Base-by-base conservation (phyloP, 1,140 invertebrate species). In the Mactra quadrangularis region DNA sequence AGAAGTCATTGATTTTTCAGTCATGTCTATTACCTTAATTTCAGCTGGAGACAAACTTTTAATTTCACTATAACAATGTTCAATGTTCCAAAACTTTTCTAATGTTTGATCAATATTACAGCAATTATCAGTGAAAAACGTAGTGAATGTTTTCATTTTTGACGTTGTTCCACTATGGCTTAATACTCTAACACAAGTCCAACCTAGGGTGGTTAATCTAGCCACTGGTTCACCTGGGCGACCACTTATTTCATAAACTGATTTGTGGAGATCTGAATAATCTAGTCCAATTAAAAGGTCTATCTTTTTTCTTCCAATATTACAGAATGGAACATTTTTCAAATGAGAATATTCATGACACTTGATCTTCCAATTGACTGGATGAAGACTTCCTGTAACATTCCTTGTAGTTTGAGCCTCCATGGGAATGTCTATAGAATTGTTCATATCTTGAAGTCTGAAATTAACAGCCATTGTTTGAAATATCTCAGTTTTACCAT, bases 401-500 rank as follows among this genome's bases (percentile, higher is more conserved):
- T 62, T 57, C 6, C 81, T 64, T 38, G 55, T 68, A 11, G 82
- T 79, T 7, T 52, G 59, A 9, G 71, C 82, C 1, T 35, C 22
- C 7, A 79, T 77, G 35, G 52, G 22, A 13, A 19, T 60, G 0
- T 45, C n/a, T 25, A 22, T 53, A 29, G 60, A 19, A 1, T 75
- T 59, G 72, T 81, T 59, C 1, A 62, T 0, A 55, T 75, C 81
- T 68, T 75, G 1, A 31, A 84, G n/a, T 35, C 17, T 22, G 17
- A 81, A 64, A n/a, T 70, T 71, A n/a, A 84, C 76, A 38, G 75
- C 38, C 76, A 83, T 84, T 41, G 85, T 86, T 70, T 81, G 53
- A 38, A 86, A 86, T 17, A 38, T 29, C 62, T 86, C 68, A 29
- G 35, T 17, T 41, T 84, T 52, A 27, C 59, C 75, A 74, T 83